Evolutionary conservation across 2,797 vertebrate species (phyloP).

Genomic region (Serranus cabrilla): DNA sequence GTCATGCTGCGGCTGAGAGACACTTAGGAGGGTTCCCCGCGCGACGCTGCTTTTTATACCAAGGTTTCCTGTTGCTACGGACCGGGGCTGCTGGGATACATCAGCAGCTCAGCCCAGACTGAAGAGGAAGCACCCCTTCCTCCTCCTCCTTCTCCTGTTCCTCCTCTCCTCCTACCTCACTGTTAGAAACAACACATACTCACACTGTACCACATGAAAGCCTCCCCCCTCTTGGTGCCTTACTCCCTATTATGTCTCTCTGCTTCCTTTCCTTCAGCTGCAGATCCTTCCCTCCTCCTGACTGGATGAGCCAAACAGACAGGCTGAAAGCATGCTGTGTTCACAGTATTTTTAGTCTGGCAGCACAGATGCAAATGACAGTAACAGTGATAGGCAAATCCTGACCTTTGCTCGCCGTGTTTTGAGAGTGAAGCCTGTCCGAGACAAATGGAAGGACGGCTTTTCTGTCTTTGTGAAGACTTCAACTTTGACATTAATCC

Average conservation of each 20-base stretch:
- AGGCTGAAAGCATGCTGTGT: conserved; percentile 60
- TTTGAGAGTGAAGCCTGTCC: conserved; percentile 6
- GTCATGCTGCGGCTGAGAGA: conserved; percentile 79
- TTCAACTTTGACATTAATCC: background rate
- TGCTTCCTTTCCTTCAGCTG: conserved; percentile 31
- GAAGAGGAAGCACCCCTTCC: conserved; percentile 82
- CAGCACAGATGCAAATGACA: conserved; percentile 81
- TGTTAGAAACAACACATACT: conserved; percentile 67
- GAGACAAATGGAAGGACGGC: background rate
- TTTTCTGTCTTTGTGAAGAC: background rate
- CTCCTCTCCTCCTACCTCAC: conserved; percentile 71
- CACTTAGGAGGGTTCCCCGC: conserved; percentile 75
- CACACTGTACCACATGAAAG: conserved; percentile 38
- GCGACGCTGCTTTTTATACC: conserved; percentile 76
- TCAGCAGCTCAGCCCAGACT: conserved; percentile 74
- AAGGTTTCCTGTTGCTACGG: conserved; percentile 68
- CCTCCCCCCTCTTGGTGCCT: conserved; percentile 53
- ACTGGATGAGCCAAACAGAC: conserved; percentile 36
- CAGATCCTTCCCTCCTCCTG: conserved; percentile 40
- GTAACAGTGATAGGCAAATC: conserved; percentile 75
- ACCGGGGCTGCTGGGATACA: conserved; percentile 74
- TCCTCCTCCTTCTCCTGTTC: conserved; percentile 68
- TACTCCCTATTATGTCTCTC: conserved; percentile 63
- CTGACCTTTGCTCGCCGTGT: conserved; percentile 61
- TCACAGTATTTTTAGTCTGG: conserved; percentile 66